A percentile compares a stretch with the other conserved stretches of the same genome.
phyloP scores from a whole-genome alignment of 1,140 invertebrate species.

The Ceratina australensis region DNA sequence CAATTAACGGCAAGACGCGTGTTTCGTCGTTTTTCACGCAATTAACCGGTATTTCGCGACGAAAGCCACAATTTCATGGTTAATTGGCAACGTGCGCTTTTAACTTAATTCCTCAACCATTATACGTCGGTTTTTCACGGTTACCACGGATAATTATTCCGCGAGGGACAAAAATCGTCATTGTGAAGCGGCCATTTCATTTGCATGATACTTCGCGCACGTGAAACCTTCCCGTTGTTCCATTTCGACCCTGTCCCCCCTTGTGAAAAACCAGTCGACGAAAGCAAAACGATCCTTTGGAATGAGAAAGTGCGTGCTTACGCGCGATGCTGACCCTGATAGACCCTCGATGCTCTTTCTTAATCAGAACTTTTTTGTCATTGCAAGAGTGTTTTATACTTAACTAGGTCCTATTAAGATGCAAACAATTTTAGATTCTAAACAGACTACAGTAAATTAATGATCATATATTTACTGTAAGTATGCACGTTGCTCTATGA shows the following conservation, averaged over 20 bases:
- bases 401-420: too few species aligned
- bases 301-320: slow-evolving; percentile 44
- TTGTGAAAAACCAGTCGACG: slow-evolving; percentile 6
- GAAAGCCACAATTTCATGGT: slow-evolving; percentile 3
- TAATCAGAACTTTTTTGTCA: slow-evolving; percentile 9
- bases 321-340: slow-evolving; percentile 31
- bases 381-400: too few species aligned
- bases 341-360: slow-evolving; percentile 8
- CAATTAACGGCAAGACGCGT: slow-evolving; percentile 3
- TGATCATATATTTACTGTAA: too few species aligned
- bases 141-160: neutral
- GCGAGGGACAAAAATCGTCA: neutral
- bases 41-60: slow-evolving; percentile 15
- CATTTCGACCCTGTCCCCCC: neutral
- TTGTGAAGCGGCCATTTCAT: neutral
- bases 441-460: too few species aligned
- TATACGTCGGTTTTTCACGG: neutral
- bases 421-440: too few species aligned
- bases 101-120: neutral
- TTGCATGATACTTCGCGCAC: slow-evolving; percentile 8
- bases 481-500: too few species aligned
- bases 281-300: slow-evolving; percentile 16
- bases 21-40: slow-evolving; percentile 17
- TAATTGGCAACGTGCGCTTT: neutral
- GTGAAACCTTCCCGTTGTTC: neutral